Evolutionary conservation across 2,888 invertebrate genomes (phyloP), one percentile per base, ranked within the genome.

Genomic region (Cyrtodaria siliqua): DNA sequence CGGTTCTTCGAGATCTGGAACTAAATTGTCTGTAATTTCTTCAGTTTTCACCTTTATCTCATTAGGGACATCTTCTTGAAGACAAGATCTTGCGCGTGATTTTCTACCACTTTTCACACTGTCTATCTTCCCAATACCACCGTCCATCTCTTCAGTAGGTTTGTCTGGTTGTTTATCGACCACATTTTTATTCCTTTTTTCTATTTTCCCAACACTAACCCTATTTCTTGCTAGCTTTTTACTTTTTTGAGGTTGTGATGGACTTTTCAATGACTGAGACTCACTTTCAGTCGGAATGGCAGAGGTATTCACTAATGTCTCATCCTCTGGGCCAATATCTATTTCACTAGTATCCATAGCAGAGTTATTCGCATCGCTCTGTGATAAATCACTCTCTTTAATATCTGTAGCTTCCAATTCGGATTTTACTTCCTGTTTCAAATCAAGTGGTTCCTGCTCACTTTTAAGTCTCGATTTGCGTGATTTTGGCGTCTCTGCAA

Each of bases 281-380:
- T 70, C 69, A 23, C 55, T 14, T 50, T 72, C 64, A 29, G 71
- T 67, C 18, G 29, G 18, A 12, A 42, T 55, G 23, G 55, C 57
- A n/a, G 72, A 67, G 4, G 52, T 62, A 52, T 79, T 72, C 1
- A 68, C 64, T 8, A 70, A 12, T 20, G 76, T 64, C 42, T 74
- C 73, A 64, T 72, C 76, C 6, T n/a, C 52, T 16, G 26, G 55
- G 16, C 38, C 63, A 24, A 67, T 38, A 49, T 73, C 78, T 0
- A 61, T 6, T 9, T 50, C 62, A 70, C 49, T 62, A n/a, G 55
- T 67, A 14, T 73, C 69, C 16, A 53, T 33, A 38, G 26, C 55
- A 12, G 50, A 44, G 9, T 50, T 49, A 40, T 61, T 61, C 2
- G 20, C 20, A 14, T 67, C 59, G 42, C 27, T 57, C 0, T 18